phyloP scores from a whole-genome alignment of 2,113 vertebrate species.

The Corythoichthys intestinalis region DNA sequence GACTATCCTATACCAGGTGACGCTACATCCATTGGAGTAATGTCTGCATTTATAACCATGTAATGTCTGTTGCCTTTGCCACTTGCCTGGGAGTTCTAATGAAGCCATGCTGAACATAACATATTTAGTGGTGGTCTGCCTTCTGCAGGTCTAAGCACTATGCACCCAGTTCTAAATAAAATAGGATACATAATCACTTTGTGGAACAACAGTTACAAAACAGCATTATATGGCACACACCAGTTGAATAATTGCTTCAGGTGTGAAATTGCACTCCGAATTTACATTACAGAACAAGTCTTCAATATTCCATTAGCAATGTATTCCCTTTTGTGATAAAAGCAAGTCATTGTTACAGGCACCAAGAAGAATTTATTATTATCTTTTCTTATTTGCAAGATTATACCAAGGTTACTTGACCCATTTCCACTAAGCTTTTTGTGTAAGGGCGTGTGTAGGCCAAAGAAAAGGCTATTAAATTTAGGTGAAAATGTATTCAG shows the following conservation, averaged over 20 bases:
- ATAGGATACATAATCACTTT: constrained; percentile 39
- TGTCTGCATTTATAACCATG: constrained; percentile 31
- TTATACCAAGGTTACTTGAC: constrained; percentile 1
- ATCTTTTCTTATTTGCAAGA: constrained; percentile 1
- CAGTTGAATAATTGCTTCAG: constrained; percentile 56
- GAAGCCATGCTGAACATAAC: constrained; percentile 35
- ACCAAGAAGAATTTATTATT: background rate
- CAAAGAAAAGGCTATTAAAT: background rate
- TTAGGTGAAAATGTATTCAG: background rate
- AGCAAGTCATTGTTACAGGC: background rate
- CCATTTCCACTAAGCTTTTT: background rate
- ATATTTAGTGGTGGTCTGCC: constrained; percentile 33
- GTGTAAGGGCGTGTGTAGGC: background rate
- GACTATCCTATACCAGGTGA: constrained; percentile 36
- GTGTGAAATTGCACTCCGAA: constrained; percentile 59
- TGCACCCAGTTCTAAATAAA: constrained; percentile 35
- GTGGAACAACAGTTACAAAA: constrained; percentile 39
- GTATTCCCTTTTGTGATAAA: constrained; percentile 19
- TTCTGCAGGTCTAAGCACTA: constrained; percentile 27
- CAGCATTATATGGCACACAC: constrained; percentile 45
- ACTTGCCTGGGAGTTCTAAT: constrained; percentile 47
- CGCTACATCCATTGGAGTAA: constrained; percentile 36
- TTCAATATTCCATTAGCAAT: constrained; percentile 16
- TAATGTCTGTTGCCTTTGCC: constrained; percentile 42
- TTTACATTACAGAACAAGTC: constrained; percentile 40